Evolutionary conservation across 1,140 invertebrate genomes (phyloP).

Genomic region (Zophobas morio): DNA sequence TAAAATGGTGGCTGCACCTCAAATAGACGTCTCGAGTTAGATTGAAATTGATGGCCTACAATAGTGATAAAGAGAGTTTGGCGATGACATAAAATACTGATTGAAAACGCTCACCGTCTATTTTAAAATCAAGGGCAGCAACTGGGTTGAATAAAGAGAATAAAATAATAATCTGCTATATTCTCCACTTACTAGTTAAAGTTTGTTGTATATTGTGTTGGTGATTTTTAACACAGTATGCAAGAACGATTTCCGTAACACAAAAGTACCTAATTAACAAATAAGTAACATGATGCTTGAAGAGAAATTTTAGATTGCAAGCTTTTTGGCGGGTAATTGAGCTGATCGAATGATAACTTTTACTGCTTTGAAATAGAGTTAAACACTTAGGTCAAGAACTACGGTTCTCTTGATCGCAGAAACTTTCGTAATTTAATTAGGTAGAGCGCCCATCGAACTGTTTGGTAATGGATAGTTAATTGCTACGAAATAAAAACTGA

Average conservation of each 20-base stretch:
- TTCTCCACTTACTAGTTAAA: no score
- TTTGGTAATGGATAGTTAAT: no score
- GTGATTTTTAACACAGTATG: no score
- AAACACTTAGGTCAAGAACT: conserved; percentile 1
- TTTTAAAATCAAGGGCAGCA: conserved; percentile 4
- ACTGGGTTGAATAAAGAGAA: background rate
- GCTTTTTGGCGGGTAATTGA: background rate
- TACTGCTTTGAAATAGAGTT: conserved; percentile 5
- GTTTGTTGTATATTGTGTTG: no score
- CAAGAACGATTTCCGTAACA: no score
- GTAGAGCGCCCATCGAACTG: background rate
- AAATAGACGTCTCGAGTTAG: background rate
- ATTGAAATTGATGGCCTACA: conserved; percentile 12
- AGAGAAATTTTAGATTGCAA: background rate
- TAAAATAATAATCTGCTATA: background rate
- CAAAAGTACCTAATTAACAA: background rate
- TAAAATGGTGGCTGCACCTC: background rate
- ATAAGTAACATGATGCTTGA: background rate
- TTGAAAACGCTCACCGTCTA: conserved; percentile 6
- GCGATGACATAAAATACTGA: background rate
- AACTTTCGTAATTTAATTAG: conserved; percentile 2
- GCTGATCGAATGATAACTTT: conserved; percentile 7
- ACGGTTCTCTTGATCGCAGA: background rate
- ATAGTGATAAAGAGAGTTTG: conserved; percentile 7
- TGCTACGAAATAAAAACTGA: no score